Base-by-base conservation (phyloP, 2,113 vertebrate genomes). In the Nothobranchius kuhntae region DNA sequence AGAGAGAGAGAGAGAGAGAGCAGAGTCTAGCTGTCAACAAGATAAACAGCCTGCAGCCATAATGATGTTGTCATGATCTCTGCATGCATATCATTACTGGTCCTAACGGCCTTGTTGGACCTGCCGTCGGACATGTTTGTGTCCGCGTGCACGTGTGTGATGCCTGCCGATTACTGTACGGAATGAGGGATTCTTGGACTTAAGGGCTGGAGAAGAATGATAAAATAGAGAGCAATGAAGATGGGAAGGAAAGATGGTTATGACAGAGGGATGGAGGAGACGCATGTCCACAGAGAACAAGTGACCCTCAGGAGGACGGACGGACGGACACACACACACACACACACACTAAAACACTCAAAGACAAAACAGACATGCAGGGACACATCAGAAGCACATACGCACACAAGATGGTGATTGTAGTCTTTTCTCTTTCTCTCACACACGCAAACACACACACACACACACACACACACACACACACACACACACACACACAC, bases 1-100 rank as follows among this genome's bases (percentile, higher is more conserved):
- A n/a, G n/a, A n/a, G n/a, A n/a, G n/a, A n/a, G n/a, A n/a, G n/a
- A n/a, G n/a, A n/a, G 21, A 21, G 21, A 21, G 21, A 57, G 53
- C 75, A 77, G 63, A 87, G 81, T 81, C 61, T 71, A 78, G 77
- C 86, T 84, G 87, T 87, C 86, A 88, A 78, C 70, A 89, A 89
- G 86, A 91, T 68, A 82, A 89, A 90, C 83, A 84, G 83, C 87
- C 84, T 71, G 62, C 52, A 50, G 87, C 75, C 71, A 68, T 92
- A 89, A 90, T 90, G 89, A 91, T 90, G 87, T 87, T 89, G 88
- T 89, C 88, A 89, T 86, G 84, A 89, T 86, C 85, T 86, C 79
- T 88, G 78, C 82, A 85, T 87, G 88, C 87, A 88, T 88, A 84
- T 87, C 82, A 89, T 87, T 90, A 86, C 63, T 74, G 70, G 80